Conservation (phyloP, 2,888 invertebrate species). For the Philaethria dido region DNA sequence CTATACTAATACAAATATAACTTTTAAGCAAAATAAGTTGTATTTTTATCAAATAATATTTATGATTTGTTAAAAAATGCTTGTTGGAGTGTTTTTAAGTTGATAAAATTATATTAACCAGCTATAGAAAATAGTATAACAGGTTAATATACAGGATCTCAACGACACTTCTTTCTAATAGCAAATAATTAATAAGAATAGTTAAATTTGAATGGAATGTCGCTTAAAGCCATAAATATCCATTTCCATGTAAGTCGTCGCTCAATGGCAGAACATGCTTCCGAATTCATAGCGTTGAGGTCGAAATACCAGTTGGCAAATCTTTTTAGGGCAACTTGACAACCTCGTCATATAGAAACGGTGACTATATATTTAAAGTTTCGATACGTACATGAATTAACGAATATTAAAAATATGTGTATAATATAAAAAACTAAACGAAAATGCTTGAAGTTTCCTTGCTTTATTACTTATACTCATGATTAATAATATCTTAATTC, state of each 20-base stretch:
- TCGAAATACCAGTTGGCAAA: constrained; percentile 38
- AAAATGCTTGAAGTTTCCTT: too few relatives aligned
- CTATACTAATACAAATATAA: not conserved
- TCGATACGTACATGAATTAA: too few relatives aligned
- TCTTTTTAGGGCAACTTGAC: constrained; percentile 43
- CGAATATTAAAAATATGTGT: too few relatives aligned
- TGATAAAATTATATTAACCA: not conserved
- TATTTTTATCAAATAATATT: not conserved
- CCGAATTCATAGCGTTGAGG: constrained; percentile 46
- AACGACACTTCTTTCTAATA: not conserved
- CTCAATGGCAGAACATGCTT: constrained; percentile 43
- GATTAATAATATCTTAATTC: too few relatives aligned
- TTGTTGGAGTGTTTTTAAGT: not conserved
- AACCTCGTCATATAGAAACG: constrained; percentile 35
- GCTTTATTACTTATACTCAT: too few relatives aligned
- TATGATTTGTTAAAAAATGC: not conserved
- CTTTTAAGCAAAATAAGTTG: not conserved
- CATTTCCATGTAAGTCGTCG: constrained; percentile 36
- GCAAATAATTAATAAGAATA: constrained; percentile 1
- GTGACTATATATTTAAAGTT: not conserved
- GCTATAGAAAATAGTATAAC: not conserved
- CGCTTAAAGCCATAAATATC: constrained; percentile 33
- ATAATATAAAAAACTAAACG: too few relatives aligned
- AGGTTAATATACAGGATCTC: not conserved
- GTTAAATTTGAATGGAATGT: constrained; percentile 24